Evolutionary conservation across 1,140 invertebrate species (phyloP).

Genomic region (Sycophaga agraensis): DNA sequence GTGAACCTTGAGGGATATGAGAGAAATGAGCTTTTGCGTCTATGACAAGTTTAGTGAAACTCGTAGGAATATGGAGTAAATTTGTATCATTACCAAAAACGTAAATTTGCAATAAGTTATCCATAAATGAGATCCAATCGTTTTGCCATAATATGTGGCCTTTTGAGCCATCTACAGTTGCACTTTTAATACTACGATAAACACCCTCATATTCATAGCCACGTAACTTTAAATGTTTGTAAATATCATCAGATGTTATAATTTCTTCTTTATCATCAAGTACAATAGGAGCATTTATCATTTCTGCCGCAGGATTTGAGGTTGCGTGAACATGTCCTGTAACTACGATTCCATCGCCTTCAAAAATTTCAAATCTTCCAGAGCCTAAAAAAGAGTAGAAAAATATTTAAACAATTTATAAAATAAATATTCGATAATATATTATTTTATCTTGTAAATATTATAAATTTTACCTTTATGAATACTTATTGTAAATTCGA

Average conservation of each 20-base stretch:
- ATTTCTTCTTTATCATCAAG: constrained; percentile 38
- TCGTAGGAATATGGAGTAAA: constrained; percentile 77
- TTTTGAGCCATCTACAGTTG: constrained; percentile 52
- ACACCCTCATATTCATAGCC: constrained; percentile 88
- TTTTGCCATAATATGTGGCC: constrained; percentile 70
- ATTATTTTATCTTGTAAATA: not conserved
- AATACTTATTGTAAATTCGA: constrained; percentile 77
- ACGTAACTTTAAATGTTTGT: constrained; percentile 86
- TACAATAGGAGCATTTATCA: constrained; percentile 31
- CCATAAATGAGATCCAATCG: constrained; percentile 92
- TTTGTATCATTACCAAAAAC: constrained; percentile 74
- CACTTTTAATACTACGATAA: constrained; percentile 68
- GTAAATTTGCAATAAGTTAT: constrained; percentile 89
- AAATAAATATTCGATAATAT: not conserved
- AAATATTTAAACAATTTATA: not conserved
- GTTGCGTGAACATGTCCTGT: constrained; percentile 68
- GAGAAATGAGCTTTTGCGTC: constrained; percentile 70
- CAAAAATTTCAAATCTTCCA: constrained; percentile 64
- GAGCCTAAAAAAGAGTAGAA: constrained; percentile 45
- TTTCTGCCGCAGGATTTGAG: constrained; percentile 49
- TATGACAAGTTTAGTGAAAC: constrained; percentile 78
- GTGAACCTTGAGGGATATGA: constrained; percentile 23
- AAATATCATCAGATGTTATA: constrained; percentile 75
- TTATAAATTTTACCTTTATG: constrained; percentile 64
- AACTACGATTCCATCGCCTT: constrained; percentile 74